A percentile compares a stretch with the other conserved stretches of the same genome.
Conservation (phyloP, 2,113 vertebrate genomes). For the Sinosuthora webbiana region DNA sequence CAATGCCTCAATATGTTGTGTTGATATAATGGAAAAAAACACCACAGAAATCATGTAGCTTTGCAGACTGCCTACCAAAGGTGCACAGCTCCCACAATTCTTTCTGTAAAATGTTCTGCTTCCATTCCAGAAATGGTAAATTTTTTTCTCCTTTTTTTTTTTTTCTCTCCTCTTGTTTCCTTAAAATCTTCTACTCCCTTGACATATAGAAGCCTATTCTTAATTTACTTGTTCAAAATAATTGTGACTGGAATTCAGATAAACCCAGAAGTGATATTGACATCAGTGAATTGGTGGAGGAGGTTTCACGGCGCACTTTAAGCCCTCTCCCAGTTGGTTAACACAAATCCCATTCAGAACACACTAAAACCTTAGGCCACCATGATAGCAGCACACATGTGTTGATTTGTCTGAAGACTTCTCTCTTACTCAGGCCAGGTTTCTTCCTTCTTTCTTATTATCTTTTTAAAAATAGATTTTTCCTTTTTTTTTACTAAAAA, state of each 20-base stretch:
- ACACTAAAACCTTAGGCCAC: not conserved
- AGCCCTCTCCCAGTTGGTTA: not conserved
- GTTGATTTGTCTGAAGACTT: not conserved
- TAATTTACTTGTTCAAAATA: not conserved
- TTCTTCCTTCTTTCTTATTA: not conserved
- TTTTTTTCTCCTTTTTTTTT: not conserved
- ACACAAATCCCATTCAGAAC: not conserved
- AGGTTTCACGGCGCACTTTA: not conserved
- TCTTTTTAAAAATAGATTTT: not conserved
- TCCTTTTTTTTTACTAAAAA: not conserved
- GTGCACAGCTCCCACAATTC: not conserved
- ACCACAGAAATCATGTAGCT: not conserved
- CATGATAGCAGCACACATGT: not conserved
- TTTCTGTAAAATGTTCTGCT: not conserved
- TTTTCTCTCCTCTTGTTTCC: accelerated
- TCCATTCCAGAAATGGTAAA: not conserved
- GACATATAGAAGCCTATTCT: not conserved
- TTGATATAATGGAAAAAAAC: not conserved
- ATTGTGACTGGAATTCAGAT: not conserved
- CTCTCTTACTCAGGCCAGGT: not conserved
- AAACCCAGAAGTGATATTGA: not conserved
- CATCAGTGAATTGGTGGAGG: not conserved
- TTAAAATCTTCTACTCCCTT: not conserved
- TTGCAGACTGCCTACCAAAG: not conserved
- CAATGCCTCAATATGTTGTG: not conserved